Evolutionary conservation across 2,113 vertebrate species (phyloP), one percentile per base, ranked within the genome.

Genomic region (Thunnus maccoyii): DNA sequence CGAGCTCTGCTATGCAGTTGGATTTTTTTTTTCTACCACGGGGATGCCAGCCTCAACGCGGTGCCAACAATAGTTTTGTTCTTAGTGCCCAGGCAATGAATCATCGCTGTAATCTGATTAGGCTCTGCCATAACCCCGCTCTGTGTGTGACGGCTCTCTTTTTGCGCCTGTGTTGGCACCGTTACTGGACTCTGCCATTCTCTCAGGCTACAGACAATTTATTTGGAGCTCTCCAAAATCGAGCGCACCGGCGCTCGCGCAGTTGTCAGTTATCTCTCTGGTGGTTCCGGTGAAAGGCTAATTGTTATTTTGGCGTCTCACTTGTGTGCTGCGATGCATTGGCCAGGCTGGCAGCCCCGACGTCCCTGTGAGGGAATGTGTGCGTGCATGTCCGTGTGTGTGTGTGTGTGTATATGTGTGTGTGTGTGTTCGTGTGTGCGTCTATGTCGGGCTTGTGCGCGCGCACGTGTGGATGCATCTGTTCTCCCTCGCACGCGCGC

Each of bases 51-150:
- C 78, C 70, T 67, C 25, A 11, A 0, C 15, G 46, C 18, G 36
- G 76, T 70, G 80, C 86, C 82, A 80, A 27, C 69, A 67, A 9
- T 46, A 86, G 55, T 88, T 81, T 78, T 80, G 76, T 88, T 86
- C 78, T 86, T 48, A 61, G 69, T 72, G 76, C 11, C 22, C 76
- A 66, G 85, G 70, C 86, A 80, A 86, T 88, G 85, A 88, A 86
- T 91, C 84, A 74, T 76, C 22, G 52, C 67, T 54, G 50, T 87
- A 83, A 89, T 89, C 61, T 86, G 83, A 84, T 88, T 58, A 80
- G 46, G 18, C 61, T 76, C 12, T 67, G 70, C 77, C 74, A 54
- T 72, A 58, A 67, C 51, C 80, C 11, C 25, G 17, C 58, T 62
- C 27, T 13, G 18, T 72, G 80, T 72, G 36, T 30, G 74, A 13